Conservation (phyloP, 2,888 invertebrate species). For the Athrips mouffetella region DNA sequence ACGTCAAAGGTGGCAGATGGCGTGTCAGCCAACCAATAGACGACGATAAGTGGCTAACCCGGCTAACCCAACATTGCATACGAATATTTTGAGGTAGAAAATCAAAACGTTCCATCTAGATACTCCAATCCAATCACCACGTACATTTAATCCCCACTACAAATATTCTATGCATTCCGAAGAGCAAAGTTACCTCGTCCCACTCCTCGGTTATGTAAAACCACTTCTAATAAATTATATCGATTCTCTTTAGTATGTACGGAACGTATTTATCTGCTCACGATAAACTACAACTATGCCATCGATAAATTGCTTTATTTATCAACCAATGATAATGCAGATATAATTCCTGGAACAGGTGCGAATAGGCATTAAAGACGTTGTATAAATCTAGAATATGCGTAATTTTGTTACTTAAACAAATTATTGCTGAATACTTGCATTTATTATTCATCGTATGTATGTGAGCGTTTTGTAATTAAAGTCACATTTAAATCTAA, state of each 20-base stretch:
- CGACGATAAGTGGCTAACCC: too few species aligned
- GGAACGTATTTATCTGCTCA: slow-evolving; percentile 34
- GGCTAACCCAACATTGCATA: too few species aligned
- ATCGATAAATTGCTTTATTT: slow-evolving; percentile 54
- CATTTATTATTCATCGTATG: too few species aligned
- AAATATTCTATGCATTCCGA: slow-evolving; percentile 52
- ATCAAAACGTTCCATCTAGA: too few species aligned
- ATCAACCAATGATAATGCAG: slow-evolving; percentile 45
- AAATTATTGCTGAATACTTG: too few species aligned
- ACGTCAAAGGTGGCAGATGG: too few species aligned
- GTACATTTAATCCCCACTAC: background rate
- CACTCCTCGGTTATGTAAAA: slow-evolving; percentile 57
- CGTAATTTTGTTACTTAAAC: too few species aligned
- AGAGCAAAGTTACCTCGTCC: slow-evolving; percentile 43
- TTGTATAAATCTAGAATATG: slow-evolving; percentile 22
- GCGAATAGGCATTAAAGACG: slow-evolving; percentile 37
- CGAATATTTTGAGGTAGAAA: too few species aligned
- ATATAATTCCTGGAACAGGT: slow-evolving; percentile 39
- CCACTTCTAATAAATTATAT: slow-evolving; percentile 50
- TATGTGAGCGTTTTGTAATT: too few species aligned
- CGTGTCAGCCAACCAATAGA: too few species aligned
- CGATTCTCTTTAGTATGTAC: slow-evolving; percentile 44
- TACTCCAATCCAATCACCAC: too few species aligned
- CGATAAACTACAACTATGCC: slow-evolving; percentile 45
- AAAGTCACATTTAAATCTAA: too few species aligned